Evolutionary conservation across 2,113 vertebrate genomes (phyloP), one percentile per base, ranked within the genome.

Genomic region (Propithecus coquereli): DNA sequence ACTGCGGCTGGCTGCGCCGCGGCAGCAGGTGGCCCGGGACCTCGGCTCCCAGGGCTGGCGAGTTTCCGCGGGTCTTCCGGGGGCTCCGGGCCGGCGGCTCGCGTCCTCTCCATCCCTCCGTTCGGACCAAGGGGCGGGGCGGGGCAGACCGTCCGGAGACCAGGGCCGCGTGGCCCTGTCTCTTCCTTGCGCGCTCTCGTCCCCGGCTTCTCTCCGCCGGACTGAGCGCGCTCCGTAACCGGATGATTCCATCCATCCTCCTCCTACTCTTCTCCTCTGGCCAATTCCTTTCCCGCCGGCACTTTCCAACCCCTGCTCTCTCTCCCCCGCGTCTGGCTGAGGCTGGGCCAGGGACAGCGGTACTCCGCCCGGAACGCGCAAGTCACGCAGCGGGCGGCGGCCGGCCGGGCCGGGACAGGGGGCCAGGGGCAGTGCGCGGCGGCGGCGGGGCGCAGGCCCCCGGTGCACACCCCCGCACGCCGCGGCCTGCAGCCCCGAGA

Each of bases 321-420:
- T 87, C 93, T 90, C 90, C 68, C 59, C 88, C 65, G 92, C 92
- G 79, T 92, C 97, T 73, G 92, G 94, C 91, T 71, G 94, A 92
- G 92, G 95, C 86, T 23, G 91, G 94, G 84, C 95, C 94, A 59
- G 94, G 96, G 83, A 91, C 92, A 73, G 91, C 90, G 52, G 95
- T 80, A 32, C 95, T 90, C 52, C 3, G 94, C 52, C 74, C 52
- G n/a, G 89, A 65, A 84, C 70, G 86, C 85, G 34, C 61, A 40
- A 79, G 80, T 91, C 94, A 22, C 47, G 83, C 93, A 3, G 93
- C 45, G 4, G 93, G 82, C 80, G 4, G 94, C 76, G 1, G 88
- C 40, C 25, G 61, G 86, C 57, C 5, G 12, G 70, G n/a, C 45
- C 0, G 84, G 47, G 37, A 30, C 8, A 16, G 47, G 65, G 61